phyloP scores from a whole-genome alignment of 2,113 vertebrate genomes.

The Grantiella picta region DNA sequence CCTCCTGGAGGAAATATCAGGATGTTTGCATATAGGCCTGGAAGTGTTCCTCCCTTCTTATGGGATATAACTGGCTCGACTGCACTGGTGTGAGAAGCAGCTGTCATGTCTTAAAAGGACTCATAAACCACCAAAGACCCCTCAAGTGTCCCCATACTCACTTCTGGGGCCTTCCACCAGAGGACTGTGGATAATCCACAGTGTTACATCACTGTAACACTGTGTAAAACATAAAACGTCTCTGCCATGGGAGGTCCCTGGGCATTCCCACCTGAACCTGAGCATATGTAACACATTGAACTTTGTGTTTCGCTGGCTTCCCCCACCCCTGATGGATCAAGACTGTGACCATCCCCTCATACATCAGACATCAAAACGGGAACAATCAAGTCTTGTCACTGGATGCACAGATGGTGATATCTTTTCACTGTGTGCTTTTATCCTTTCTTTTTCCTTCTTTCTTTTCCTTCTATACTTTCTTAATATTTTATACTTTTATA shows the following conservation, averaged over 20 bases:
- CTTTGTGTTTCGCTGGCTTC: background rate
- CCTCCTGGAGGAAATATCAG: rapidly evolving
- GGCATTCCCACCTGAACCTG: background rate
- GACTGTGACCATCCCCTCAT: background rate
- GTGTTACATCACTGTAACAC: background rate
- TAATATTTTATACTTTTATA: background rate
- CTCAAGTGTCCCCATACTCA: background rate
- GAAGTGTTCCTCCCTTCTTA: background rate
- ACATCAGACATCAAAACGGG: background rate
- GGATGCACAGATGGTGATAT: rapidly evolving
- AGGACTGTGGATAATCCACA: background rate
- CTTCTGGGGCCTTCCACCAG: background rate
- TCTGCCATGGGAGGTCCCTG: background rate
- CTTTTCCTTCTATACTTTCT: background rate
- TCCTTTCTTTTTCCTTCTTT: background rate
- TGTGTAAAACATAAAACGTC: too few species aligned
- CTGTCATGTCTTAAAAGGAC: background rate
- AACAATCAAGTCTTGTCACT: background rate
- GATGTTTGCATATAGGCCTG: background rate
- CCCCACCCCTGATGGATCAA: background rate
- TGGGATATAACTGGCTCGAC: background rate
- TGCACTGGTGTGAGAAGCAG: background rate
- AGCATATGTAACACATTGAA: rapidly evolving
- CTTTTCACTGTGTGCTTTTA: background rate
- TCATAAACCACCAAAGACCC: background rate